A percentile compares a stretch with the other conserved stretches of the same genome.
These are phyloP conservation scores for Amaurobius ferox DNA, from an alignment of 2,888 invertebrate genomes.

Conservation along the genomic window DNA sequence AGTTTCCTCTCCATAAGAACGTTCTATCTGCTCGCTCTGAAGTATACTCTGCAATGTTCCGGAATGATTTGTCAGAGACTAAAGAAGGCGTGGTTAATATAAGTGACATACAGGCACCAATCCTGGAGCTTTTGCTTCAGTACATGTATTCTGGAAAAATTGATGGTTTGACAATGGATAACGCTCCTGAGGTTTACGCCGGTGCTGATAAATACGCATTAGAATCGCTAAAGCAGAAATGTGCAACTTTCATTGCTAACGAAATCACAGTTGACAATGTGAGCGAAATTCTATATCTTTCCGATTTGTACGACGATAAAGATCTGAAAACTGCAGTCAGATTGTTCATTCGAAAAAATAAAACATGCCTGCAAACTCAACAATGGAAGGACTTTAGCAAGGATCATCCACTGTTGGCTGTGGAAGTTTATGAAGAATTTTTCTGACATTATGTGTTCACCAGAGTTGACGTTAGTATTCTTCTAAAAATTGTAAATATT, in stretches of 20 bases:
- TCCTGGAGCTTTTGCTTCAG: neutral
- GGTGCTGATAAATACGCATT: conserved; percentile 21
- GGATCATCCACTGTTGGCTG: no score
- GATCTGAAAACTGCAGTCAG: no score
- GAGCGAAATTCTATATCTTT: no score
- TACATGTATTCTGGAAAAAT: conserved; percentile 3
- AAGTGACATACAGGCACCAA: neutral
- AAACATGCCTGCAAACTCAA: no score
- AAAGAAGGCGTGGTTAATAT: neutral
- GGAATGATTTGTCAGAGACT: neutral
- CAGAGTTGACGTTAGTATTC: no score
- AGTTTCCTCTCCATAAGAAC: neutral
- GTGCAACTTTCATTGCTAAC: neutral
- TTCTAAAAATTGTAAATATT: no score
- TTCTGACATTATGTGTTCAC: no score
- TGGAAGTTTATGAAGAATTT: no score
- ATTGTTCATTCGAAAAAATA: no score
- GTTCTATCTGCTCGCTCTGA: conserved; percentile 1
- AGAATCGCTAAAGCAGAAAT: conserved; percentile 1
- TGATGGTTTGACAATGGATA: neutral
- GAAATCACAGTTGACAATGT: no score
- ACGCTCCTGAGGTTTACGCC: neutral
- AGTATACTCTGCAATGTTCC: neutral
- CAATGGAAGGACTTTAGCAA: no score
- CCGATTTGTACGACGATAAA: no score